These are phyloP conservation scores for Embiotoca jacksoni DNA, from an alignment of 2,113 vertebrate species.

Conservation along the genomic window DNA sequence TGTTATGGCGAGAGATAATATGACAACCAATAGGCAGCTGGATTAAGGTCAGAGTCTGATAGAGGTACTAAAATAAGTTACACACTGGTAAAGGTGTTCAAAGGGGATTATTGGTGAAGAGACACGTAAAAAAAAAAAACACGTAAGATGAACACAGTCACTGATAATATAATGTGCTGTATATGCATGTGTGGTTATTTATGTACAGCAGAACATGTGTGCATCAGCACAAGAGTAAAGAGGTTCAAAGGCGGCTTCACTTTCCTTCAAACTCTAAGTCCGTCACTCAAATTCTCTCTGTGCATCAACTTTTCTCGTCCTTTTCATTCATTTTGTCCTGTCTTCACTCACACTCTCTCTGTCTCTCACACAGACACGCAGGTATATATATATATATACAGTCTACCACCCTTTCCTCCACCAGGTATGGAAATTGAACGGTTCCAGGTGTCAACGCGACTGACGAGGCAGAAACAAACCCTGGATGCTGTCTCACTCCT, in stretches of 20 bases:
- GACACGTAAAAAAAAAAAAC: background rate
- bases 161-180: background rate
- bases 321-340: constrained; percentile 54
- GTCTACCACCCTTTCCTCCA: constrained; percentile 30
- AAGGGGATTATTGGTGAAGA: constrained; percentile 32
- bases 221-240: constrained; percentile 9
- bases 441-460: constrained; percentile 62
- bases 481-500: constrained; percentile 37
- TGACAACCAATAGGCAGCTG: constrained; percentile 29
- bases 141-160: constrained; percentile 6
- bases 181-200: constrained; percentile 12
- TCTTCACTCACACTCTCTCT: constrained; percentile 21
- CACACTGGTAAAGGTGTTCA: background rate
- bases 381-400: background rate
- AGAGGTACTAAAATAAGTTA: constrained; percentile 1
- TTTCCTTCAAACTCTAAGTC: constrained; percentile 25
- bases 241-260: constrained; percentile 18
- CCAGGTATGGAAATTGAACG: constrained; percentile 68
- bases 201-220: constrained; percentile 9
- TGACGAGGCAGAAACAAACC: constrained; percentile 52
- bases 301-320: constrained; percentile 22
- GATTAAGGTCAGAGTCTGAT: constrained; percentile 29
- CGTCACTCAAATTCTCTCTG: constrained; percentile 16
- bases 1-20: constrained; percentile 37
- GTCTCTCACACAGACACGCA: background rate